Percentiles rank a stretch among this genome's conserved stretches.
phyloP scores from a whole-genome alignment of 2,888 invertebrate species.

The Marasmarcha lunaedactyla region DNA sequence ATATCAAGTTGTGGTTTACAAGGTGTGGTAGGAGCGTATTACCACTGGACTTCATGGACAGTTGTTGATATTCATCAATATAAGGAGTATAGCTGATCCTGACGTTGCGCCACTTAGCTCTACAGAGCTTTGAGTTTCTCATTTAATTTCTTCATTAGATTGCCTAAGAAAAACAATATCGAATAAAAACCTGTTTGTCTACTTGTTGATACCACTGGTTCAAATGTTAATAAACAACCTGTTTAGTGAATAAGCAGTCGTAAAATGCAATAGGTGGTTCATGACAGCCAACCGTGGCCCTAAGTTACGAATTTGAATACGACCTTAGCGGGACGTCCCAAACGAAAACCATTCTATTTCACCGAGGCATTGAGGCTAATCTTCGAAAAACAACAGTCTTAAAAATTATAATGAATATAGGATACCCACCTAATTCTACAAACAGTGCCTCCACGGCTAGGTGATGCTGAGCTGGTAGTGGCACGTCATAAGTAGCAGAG shows the following conservation, averaged over 20 bases:
- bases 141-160: neutral
- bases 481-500: too few species aligned
- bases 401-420: too few species aligned
- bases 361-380: neutral
- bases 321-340: neutral
- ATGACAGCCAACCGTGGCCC: neutral
- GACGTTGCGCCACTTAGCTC: too few species aligned
- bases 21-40: neutral
- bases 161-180: slow-evolving; percentile 1
- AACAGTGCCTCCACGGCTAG: too few species aligned
- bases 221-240: slow-evolving; percentile 1
- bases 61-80: neutral
- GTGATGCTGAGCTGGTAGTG: too few species aligned
- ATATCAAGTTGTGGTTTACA: neutral
- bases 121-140: neutral
- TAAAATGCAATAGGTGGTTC: slow-evolving; percentile 1
- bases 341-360: neutral
- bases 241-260: neutral
- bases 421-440: too few species aligned
- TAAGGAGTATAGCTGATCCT: neutral
- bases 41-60: neutral
- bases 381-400: too few species aligned
- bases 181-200: slow-evolving; percentile 1
- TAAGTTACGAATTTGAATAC: neutral
- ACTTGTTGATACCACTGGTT: neutral